Percentiles rank a stretch among this genome's conserved stretches.
These are phyloP conservation scores for Temnothorax longispinosus DNA, from an alignment of 1,140 invertebrate genomes.

Conservation along the genomic window DNA sequence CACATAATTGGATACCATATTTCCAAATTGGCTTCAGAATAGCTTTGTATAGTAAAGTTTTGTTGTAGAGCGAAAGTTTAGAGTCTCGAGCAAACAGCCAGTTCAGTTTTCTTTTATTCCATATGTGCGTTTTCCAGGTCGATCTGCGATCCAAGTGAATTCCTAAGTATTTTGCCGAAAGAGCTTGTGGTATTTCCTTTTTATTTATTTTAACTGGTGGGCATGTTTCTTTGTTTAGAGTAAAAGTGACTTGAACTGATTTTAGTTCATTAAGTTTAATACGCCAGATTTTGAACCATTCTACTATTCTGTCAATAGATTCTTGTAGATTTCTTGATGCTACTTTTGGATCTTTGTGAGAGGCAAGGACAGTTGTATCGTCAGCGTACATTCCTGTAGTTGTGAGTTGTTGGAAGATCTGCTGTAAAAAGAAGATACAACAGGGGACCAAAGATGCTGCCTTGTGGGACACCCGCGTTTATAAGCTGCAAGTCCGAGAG, in stretches of 20 bases:
- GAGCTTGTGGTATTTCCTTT: neutral
- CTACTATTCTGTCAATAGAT: neutral
- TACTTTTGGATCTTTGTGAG: neutral
- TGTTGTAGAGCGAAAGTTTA: neutral
- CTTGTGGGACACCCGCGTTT: neutral
- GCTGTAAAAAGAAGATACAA: neutral
- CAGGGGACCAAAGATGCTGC: neutral
- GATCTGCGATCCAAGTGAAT: neutral
- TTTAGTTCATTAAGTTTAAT: neutral
- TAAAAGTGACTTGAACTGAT: neutral
- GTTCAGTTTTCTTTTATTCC: neutral
- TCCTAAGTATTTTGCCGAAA: neutral
- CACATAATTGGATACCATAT: neutral
- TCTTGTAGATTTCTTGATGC: neutral
- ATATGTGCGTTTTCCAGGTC: slow-evolving; percentile 6
- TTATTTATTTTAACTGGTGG: neutral
- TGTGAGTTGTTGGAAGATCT: neutral
- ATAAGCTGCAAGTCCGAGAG: neutral
- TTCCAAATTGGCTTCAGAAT: slow-evolving; percentile 11
- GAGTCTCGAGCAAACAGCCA: neutral
- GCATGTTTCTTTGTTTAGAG: neutral
- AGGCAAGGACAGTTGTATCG: neutral
- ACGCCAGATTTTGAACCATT: neutral
- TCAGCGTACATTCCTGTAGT: neutral
- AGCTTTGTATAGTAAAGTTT: neutral